Percentiles rank a stretch among this genome's conserved stretches.
These are phyloP conservation scores for Uloborus plumipes DNA, from an alignment of 2,888 invertebrate genomes.

Conservation along the genomic window DNA sequence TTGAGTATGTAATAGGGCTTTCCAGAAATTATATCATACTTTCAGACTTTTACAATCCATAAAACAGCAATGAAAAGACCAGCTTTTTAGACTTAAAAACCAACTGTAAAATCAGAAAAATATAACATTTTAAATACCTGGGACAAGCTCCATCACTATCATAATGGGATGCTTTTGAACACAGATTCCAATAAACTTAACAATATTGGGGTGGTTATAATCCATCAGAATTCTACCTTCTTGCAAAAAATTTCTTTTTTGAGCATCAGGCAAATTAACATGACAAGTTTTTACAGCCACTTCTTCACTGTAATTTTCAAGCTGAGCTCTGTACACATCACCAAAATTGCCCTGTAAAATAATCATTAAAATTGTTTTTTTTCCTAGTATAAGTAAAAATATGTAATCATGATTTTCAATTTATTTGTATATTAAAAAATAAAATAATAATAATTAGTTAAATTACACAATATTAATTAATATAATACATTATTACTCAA, in stretches of 20 bases:
- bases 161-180: conserved; percentile 98
- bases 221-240: conserved; percentile 96
- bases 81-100: no score
- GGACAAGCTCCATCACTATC: conserved; percentile 98
- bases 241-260: conserved; percentile 92
- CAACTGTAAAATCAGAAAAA: no score
- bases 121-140: conserved; percentile 75
- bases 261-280: conserved; percentile 92
- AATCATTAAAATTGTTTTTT: not conserved
- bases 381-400: not conserved
- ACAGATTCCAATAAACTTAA: conserved; percentile 95
- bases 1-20: no score
- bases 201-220: conserved; percentile 97
- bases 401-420: no score
- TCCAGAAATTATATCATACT: no score
- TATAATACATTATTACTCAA: no score
- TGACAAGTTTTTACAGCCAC: conserved; percentile 97
- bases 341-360: conserved; percentile 91
- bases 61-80: no score
- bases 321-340: conserved; percentile 92
- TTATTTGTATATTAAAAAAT: no score
- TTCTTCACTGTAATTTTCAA: conserved; percentile 82
- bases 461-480: no score
- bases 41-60: no score
- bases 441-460: no score